Evolutionary conservation across 2,888 invertebrate genomes (phyloP).

Genomic region (Troides oblongomaculatus): DNA sequence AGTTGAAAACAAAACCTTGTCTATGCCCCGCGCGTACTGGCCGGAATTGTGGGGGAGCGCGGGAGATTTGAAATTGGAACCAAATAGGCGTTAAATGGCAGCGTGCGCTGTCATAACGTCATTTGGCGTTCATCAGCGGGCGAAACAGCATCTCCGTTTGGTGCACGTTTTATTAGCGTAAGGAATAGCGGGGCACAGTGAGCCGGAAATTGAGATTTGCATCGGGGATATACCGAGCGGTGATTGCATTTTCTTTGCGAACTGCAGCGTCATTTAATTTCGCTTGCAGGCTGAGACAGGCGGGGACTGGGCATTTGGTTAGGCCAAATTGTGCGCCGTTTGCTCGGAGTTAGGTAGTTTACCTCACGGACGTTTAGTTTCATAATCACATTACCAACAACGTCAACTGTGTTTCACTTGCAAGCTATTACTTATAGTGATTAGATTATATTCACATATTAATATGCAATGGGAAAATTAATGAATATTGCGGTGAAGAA

Average conservation of each 20-base stretch:
- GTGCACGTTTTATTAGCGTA: conserved; percentile 80
- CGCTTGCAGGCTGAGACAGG: conserved; percentile 49
- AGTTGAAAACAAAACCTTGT: conserved; percentile 68
- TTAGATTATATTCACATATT: not conserved
- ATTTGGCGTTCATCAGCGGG: conserved; percentile 78
- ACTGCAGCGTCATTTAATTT: conserved; percentile 75
- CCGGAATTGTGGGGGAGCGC: conserved; percentile 75
- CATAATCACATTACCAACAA: conserved; percentile 25
- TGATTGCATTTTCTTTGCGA: conserved; percentile 78
- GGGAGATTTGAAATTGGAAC: conserved; percentile 80
- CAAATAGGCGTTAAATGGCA: conserved; percentile 86
- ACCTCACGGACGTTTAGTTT: conserved; percentile 36
- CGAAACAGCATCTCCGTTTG: conserved; percentile 77
- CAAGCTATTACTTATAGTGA: not conserved
- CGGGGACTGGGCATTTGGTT: conserved; percentile 55
- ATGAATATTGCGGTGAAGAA: too few relatives aligned
- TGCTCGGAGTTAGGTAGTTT: conserved; percentile 43
- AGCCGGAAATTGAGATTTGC: conserved; percentile 77
- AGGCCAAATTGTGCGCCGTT: conserved; percentile 58
- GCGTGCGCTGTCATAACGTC: conserved; percentile 79
- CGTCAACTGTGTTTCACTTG: not conserved
- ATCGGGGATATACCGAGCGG: conserved; percentile 68
- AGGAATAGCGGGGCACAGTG: conserved; percentile 77
- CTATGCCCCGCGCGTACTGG: conserved; percentile 67
- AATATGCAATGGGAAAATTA: too few relatives aligned